Evolutionary conservation across 2,888 invertebrate species (phyloP), one percentile per base, ranked within the genome.

Genomic region (Bimastos eiseni): DNA sequence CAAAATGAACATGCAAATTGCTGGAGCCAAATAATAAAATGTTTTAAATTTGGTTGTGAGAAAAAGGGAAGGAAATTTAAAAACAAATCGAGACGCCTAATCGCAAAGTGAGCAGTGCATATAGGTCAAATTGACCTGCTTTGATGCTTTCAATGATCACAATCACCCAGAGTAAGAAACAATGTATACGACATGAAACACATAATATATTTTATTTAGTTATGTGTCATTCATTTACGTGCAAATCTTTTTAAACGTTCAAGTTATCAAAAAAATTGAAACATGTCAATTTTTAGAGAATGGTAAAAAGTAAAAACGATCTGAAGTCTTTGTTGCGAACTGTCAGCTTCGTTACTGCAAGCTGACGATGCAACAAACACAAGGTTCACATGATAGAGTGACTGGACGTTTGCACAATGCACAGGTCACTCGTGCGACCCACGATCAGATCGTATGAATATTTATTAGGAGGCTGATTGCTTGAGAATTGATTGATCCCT

Each of bases 391-490:
- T 70, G 17, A 70, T 70, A n/a, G n/a, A 49, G 49, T 49, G 49
- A 49, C 1, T 21, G 49, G 21, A 70, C 70, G 30, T 70, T 70
- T 70, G 70, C n/a, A 70, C 70, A 70, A n/a, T 70, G 70, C n/a
- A 70, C 70, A 70, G 70, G 70, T 70, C 70, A 13, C 70, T 70
- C n/a, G 5, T 70, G 70, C 30, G 70, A n/a, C 13, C 6, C n/a
- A 8, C 70, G n/a, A n/a, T 30, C n/a, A n/a, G 70, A 70, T 70
- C 30, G 70, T n/a, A 70, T 70, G 70, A 70, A 70, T 70, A 70
- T 70, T 70, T n/a, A 70, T 70, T n/a, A n/a, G 70, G n/a, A 70
- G n/a, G n/a, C 70, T n/a, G 70, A 70, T n/a, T 70, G 70, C n/a
- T n/a, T 30, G 70, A 70, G 70, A 70, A 70, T 70, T 70, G 70